A percentile compares a stretch with the other conserved stretches of the same genome.
phyloP scores from a whole-genome alignment of 2,888 invertebrate genomes.

The Morpho achilles region DNA sequence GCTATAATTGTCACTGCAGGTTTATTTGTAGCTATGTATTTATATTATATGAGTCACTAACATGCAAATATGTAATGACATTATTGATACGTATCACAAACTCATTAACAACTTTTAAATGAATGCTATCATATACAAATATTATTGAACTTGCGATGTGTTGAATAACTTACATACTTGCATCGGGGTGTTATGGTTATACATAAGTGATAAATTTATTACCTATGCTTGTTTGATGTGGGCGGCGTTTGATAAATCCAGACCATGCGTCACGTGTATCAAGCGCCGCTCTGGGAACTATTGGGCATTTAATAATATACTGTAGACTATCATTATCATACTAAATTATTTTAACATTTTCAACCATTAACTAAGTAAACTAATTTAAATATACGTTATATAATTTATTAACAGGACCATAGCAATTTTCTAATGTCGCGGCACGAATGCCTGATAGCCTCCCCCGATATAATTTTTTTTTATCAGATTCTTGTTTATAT shows the following conservation, averaged over 20 bases:
- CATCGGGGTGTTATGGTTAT: constrained; percentile 79
- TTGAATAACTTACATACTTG: constrained; percentile 76
- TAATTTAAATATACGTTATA: constrained; percentile 66
- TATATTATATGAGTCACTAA: constrained; percentile 79
- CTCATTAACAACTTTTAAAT: constrained; percentile 61
- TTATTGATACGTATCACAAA: constrained; percentile 62
- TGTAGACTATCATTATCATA: constrained; percentile 78
- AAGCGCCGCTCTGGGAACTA: constrained; percentile 74
- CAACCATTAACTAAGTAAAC: constrained; percentile 78
- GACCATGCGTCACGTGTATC: constrained; percentile 32
- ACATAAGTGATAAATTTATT: constrained; percentile 73
- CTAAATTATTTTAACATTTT: constrained; percentile 78
- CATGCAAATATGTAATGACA: constrained; percentile 78
- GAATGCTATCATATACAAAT: constrained; percentile 66
- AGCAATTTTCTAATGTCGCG: constrained; percentile 59
- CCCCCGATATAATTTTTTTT: constrained; percentile 52
- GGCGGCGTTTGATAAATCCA: constrained; percentile 53
- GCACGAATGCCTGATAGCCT: constrained; percentile 79
- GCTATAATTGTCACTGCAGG: constrained; percentile 71
- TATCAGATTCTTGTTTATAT: constrained; percentile 53
- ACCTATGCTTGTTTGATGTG: constrained; percentile 69
- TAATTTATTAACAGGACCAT: constrained; percentile 70
- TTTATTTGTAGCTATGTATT: constrained; percentile 76
- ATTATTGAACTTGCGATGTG: constrained; percentile 54
- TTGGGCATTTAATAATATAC: constrained; percentile 80